Base-by-base conservation (phyloP, 1,140 invertebrate genomes). In the Drosophila truncata region DNA sequence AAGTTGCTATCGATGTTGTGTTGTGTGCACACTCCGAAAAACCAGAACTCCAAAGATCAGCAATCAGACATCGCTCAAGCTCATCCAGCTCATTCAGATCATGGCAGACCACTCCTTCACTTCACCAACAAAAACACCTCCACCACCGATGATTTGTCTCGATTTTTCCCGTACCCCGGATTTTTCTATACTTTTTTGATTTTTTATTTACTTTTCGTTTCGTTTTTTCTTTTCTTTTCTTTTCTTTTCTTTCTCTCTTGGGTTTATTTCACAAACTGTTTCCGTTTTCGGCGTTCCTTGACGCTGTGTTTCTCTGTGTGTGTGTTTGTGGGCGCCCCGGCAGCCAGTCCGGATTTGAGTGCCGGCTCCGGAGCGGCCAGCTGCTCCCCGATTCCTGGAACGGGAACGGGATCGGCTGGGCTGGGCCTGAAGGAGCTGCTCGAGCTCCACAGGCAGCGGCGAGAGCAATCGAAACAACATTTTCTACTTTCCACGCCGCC, bases 401-500 rank as follows among this genome's bases (percentile, higher is more conserved):
- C 62, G 57, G 82, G 64, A 33, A 57, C 77, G 63, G 72, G 66
- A 52, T 60, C 75, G 16, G 61, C 75, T 39, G 77, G 74, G 54
- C 44, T 70, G 60, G 77, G 78, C 76, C 80, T 92, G 73, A 91
- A 75, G 77, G 87, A 92, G 79, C 80, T 92, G 59, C 80, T 92
- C 73, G 73, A 86, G 58, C 80, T 92, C 29, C 91, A 92, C 70
- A 74, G 91, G 78, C 91, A 91, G 76, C 87, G 91, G 18, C 84
- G 80, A 62, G 84, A 92, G 66, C 79, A 86, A 92, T 92, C 91
- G 65, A 92, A 92, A 91, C 87, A 92, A 91, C 85, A 86, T 86
- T 92, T 92, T 91, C 79, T 92, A 78, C 84, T 92, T 91, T 92
- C 91, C 81, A 79, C 91, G 72, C 87, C 91, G 62, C 79, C 91